phyloP scores from a whole-genome alignment of 1,140 invertebrate species.

The Octopus bimaculoides region DNA sequence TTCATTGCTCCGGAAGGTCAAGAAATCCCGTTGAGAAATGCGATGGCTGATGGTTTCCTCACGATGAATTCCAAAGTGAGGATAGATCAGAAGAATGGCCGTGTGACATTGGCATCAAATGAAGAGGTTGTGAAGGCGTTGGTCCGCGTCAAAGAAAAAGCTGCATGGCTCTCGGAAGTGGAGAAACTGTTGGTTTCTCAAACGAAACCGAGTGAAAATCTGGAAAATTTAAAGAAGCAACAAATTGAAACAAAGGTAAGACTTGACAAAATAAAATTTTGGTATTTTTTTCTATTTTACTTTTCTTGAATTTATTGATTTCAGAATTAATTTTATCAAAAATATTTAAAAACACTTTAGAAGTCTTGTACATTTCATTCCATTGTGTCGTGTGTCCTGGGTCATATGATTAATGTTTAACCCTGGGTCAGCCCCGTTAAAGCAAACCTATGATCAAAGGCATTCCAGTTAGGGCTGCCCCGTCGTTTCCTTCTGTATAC shows the following conservation, averaged over 20 bases:
- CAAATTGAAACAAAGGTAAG: constrained; percentile 64
- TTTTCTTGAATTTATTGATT: no score
- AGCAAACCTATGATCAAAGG: no score
- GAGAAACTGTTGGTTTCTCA: constrained; percentile 83
- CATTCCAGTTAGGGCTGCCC: no score
- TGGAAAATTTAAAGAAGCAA: constrained; percentile 84
- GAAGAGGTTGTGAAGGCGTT: constrained; percentile 42
- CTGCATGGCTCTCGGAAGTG: constrained; percentile 84
- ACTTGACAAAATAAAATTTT: not conserved
- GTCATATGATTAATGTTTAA: no score
- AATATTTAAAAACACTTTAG: no score
- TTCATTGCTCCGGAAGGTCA: constrained; percentile 47
- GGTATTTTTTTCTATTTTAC: no score
- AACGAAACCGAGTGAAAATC: constrained; percentile 78
- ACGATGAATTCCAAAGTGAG: constrained; percentile 68
- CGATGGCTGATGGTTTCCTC: constrained; percentile 49
- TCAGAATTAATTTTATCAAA: no score
- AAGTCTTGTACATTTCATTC: no score
- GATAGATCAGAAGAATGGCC: constrained; percentile 66
- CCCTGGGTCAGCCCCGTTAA: no score
- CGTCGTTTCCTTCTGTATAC: no score
- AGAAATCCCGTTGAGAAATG: constrained; percentile 49
- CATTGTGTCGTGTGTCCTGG: no score
- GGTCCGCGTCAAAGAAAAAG: constrained; percentile 47
- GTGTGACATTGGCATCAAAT: constrained; percentile 41